Evolutionary conservation across 37 sponge, comb jelly and placozoan genomes (phyloP).

Genomic region (Amphimedon queenslandica): DNA sequence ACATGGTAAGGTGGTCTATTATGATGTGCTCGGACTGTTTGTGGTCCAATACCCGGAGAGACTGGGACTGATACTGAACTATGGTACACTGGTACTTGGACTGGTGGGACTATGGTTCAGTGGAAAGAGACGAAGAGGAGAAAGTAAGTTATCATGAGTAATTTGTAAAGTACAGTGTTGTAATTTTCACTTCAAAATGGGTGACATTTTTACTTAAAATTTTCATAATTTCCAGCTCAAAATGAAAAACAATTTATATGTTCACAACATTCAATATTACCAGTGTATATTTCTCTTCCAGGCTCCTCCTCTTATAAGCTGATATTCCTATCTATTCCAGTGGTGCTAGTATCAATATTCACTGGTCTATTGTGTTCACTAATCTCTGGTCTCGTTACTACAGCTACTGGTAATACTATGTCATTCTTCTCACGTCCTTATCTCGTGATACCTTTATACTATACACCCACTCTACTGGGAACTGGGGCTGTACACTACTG

Average conservation of each 20-base stretch:
- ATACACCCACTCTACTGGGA: slow-evolving; percentile 21
- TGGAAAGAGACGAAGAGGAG: not conserved
- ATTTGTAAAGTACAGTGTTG: no score
- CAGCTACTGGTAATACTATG: slow-evolving; percentile 22
- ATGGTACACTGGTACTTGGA: not conserved
- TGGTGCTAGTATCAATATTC: slow-evolving; percentile 28
- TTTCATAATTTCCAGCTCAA: no score
- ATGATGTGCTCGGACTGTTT: slow-evolving; percentile 54
- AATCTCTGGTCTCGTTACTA: slow-evolving; percentile 8
- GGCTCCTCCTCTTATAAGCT: slow-evolving; percentile 10
- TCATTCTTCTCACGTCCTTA: slow-evolving; percentile 35
- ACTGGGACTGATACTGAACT: slow-evolving; percentile 27
- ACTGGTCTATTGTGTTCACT: slow-evolving; percentile 10
- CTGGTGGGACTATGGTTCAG: not conserved
- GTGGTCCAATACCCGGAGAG: slow-evolving; percentile 45
- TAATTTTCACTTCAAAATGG: no score
- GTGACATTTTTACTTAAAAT: no score
- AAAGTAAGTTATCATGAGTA: not conserved
- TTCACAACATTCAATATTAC: not conserved
- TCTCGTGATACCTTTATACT: slow-evolving; percentile 44
- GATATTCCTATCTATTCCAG: slow-evolving; percentile 11
- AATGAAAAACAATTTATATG: not conserved
- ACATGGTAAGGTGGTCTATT: slow-evolving; percentile 59
- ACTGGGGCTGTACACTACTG: slow-evolving; percentile 20
- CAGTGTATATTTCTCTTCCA: not conserved